A percentile compares a stretch with the other conserved stretches of the same genome.
Conservation (phyloP, 2,113 vertebrate species). For the Megaceryle torquata region DNA sequence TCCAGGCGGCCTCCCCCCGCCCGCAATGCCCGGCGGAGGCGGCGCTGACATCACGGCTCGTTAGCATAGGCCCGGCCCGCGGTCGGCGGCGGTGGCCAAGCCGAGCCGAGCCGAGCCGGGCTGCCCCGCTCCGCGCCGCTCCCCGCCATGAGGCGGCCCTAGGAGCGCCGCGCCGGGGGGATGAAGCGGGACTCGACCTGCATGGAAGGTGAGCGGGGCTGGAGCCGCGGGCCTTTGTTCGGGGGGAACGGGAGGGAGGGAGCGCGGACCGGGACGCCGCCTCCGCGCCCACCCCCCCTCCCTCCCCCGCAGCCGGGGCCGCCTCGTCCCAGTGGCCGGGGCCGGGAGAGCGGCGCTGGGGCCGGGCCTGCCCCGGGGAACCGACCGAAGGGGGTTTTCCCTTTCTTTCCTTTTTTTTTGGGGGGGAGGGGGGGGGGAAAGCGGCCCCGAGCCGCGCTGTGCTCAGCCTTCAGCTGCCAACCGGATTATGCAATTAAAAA, state of each 20-base stretch:
- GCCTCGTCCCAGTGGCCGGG: neutral
- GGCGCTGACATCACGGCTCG: constrained; percentile 72
- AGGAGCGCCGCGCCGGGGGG: constrained; percentile 43
- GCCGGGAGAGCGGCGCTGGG: neutral
- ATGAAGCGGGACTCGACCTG: constrained; percentile 74
- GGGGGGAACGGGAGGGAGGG: neutral
- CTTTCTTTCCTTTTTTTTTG: neutral
- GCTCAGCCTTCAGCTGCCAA: neutral
- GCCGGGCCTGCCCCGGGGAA: no score
- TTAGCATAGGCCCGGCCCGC: constrained; percentile 65
- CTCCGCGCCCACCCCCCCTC: neutral
- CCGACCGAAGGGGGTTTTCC: neutral
- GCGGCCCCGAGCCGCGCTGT: neutral
- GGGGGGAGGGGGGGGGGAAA: no score
- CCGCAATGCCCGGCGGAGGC: neutral
- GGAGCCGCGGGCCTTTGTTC: neutral
- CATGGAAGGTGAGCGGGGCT: constrained; percentile 69
- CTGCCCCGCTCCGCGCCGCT: neutral
- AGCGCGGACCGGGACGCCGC: constrained; percentile 32
- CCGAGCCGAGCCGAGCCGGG: constrained; percentile 2
- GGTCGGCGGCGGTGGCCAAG: constrained; percentile 22
- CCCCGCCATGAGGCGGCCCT: constrained; percentile 1
- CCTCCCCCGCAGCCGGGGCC: neutral
- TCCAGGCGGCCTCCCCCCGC: neutral
- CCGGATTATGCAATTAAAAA: neutral